phyloP scores from a whole-genome alignment of 2,888 invertebrate genomes.

The Drosophila putrida region DNA sequence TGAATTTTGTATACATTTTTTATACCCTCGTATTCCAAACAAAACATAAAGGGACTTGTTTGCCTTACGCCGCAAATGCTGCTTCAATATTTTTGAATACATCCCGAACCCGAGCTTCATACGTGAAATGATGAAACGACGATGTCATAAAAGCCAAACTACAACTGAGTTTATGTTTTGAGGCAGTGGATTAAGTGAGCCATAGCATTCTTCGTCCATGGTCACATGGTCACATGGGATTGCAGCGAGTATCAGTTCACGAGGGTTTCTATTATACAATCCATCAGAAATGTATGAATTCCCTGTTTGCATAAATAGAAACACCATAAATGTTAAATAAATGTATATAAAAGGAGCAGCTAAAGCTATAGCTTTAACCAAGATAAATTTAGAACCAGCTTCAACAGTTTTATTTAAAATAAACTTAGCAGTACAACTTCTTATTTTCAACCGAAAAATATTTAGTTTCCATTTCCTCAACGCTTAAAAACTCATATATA shows the following conservation, averaged over 20 bases:
- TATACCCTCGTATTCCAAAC: constrained; percentile 54
- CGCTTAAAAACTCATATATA: not conserved
- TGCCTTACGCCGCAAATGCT: constrained; percentile 52
- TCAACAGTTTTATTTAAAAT: no score
- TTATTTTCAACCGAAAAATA: no score
- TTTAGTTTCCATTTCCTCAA: no score
- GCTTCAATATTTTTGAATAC: constrained; percentile 33
- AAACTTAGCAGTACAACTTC: no score
- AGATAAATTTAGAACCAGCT: no score
- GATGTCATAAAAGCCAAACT: constrained; percentile 13
- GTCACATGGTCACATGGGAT: constrained; percentile 3
- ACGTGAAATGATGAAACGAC: constrained; percentile 4
- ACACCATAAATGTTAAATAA: no score
- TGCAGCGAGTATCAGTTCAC: not conserved
- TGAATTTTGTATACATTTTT: constrained; percentile 77
- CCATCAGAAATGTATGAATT: not conserved
- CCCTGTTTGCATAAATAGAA: no score
- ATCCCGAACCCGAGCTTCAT: not conserved
- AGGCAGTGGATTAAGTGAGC: constrained; percentile 1
- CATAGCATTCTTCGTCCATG: constrained; percentile 4
- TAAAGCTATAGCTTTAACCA: no score
- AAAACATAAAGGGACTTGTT: constrained; percentile 64
- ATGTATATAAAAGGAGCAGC: no score
- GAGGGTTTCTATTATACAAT: not conserved
- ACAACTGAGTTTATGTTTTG: not conserved